Percentiles rank a stretch among this genome's conserved stretches.
These are phyloP conservation scores for Saimiri boliviensis DNA, from an alignment of 2,113 vertebrate genomes.

Conservation along the genomic window DNA sequence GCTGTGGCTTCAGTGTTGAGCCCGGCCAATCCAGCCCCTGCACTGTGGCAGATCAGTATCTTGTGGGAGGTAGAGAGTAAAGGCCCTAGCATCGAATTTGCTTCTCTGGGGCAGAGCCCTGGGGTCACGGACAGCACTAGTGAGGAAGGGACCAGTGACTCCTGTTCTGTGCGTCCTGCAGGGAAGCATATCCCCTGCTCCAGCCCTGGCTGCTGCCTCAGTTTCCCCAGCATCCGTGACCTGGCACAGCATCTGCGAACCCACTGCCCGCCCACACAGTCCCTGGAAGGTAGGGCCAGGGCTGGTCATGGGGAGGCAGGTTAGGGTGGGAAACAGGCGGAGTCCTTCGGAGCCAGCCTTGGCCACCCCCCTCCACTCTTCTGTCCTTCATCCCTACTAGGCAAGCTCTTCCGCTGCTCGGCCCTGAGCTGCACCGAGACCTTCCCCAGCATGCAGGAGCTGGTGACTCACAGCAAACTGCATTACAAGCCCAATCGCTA, in stretches of 20 bases:
- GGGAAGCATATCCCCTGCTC: conserved; percentile 86
- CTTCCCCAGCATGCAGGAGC: conserved; percentile 94
- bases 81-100: not conserved
- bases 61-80: not conserved
- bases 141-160: not conserved
- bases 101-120: not conserved
- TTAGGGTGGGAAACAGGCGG: conserved; percentile 72
- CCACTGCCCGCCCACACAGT: conserved; percentile 87
- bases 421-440: conserved; percentile 86
- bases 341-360: not conserved
- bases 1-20: not conserved
- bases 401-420: conserved; percentile 91
- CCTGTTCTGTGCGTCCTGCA: conserved; percentile 60
- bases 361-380: not conserved
- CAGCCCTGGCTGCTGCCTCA: conserved; percentile 85
- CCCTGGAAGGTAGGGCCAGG: conserved; percentile 84
- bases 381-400: conserved; percentile 61
- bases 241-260: conserved; percentile 86
- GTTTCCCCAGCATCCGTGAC: conserved; percentile 85
- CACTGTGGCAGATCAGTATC: not conserved
- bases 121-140: accelerated
- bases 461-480: conserved; percentile 93
- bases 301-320: not conserved
- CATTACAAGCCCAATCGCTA: conserved; percentile 97
- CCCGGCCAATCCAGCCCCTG: not conserved